A percentile compares a stretch with the other conserved stretches of the same genome.
Evolutionary conservation across 2,888 invertebrate genomes (phyloP).

Genomic region (Sarcophaga carnaria): DNA sequence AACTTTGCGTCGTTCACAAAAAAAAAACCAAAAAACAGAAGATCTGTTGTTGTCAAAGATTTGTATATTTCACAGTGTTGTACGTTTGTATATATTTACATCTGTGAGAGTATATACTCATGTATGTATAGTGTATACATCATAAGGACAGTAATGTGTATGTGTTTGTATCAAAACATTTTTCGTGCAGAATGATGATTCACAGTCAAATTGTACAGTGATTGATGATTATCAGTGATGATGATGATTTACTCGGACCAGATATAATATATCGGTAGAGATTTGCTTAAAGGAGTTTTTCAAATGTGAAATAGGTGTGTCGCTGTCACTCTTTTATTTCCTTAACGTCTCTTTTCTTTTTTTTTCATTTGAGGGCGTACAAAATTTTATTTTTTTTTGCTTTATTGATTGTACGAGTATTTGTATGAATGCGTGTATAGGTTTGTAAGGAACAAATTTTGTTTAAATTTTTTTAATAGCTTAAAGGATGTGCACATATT

Average conservation of each 20-base stretch:
- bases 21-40: conserved; percentile 50
- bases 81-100: neutral
- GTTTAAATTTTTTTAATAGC: too few species aligned
- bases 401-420: neutral
- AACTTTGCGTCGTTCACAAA: conserved; percentile 72
- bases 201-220: conserved; percentile 50
- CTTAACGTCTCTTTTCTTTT: neutral
- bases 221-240: conserved; percentile 64
- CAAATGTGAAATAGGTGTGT: conserved; percentile 28
- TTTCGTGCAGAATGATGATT: conserved; percentile 48
- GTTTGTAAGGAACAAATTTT: too few species aligned
- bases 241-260: conserved; percentile 45
- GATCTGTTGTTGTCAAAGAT: conserved; percentile 54
- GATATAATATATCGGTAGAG: conserved; percentile 8
- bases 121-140: neutral
- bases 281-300: neutral
- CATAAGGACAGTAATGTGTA: neutral
- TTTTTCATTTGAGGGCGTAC: neutral
- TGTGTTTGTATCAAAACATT: conserved; percentile 15
- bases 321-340: neutral
- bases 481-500: too few species aligned
- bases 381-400: neutral
- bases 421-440: too few species aligned
- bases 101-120: neutral
- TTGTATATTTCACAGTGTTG: conserved; percentile 19